Conservation (phyloP, 2,113 vertebrate genomes). For the Pygoscelis antarcticus region DNA sequence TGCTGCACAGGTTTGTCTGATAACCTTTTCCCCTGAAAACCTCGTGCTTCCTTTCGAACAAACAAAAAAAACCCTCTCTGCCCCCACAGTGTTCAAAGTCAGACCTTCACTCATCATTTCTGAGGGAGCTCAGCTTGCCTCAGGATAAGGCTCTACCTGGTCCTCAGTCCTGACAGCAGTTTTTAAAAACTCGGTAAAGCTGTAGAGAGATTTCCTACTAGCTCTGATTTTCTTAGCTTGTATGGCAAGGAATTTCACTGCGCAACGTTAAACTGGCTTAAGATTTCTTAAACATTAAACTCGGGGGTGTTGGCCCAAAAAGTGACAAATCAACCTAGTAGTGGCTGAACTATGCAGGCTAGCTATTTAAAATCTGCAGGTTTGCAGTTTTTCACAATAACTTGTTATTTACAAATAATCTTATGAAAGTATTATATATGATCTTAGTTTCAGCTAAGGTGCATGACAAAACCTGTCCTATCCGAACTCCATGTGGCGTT, state of each 20-base stretch:
- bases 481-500: neutral
- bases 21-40: neutral
- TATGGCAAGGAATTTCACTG: neutral
- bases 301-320: neutral
- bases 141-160: neutral
- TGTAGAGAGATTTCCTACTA: neutral
- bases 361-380: neutral
- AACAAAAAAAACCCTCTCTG: neutral
- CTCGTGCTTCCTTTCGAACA: neutral
- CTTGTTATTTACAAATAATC: neutral
- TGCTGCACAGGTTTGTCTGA: neutral
- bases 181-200: neutral
- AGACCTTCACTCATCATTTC: neutral
- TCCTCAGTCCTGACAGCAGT: neutral
- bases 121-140: neutral
- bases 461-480: neutral
- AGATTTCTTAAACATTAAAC: neutral
- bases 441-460: neutral
- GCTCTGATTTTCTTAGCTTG: neutral
- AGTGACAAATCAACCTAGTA: neutral
- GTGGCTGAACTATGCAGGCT: neutral
- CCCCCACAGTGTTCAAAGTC: neutral
- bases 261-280: neutral
- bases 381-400: neutral
- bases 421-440: neutral